A percentile compares a stretch with the other conserved stretches of the same genome.
phyloP scores from a whole-genome alignment of 2,888 invertebrate species.

The Tiliacea aurago region DNA sequence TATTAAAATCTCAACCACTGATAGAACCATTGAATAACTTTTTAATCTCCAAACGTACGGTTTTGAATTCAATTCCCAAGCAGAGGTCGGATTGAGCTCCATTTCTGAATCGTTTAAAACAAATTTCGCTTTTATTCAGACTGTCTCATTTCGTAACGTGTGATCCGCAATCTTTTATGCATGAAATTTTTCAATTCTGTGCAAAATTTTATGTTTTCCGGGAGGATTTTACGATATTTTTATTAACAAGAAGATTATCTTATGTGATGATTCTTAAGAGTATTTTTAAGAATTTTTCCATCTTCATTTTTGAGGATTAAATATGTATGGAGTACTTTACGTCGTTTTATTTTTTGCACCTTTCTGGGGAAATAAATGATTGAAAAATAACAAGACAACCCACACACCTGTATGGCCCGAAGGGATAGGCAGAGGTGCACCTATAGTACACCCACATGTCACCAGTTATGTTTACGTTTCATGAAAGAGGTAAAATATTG shows the following conservation, averaged over 20 bases:
- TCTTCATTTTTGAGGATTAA: not conserved
- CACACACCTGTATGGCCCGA: not conserved
- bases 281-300: not conserved
- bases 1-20: slow-evolving; percentile 30
- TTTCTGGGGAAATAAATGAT: not conserved
- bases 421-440: not conserved
- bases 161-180: slow-evolving; percentile 67
- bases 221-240: slow-evolving; percentile 51
- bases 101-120: slow-evolving; percentile 62
- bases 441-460: not conserved
- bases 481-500: too few species aligned
- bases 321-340: not conserved
- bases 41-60: slow-evolving; percentile 56
- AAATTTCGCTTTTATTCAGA: slow-evolving; percentile 65
- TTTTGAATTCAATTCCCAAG: slow-evolving; percentile 62
- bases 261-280: not conserved
- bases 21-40: slow-evolving; percentile 20
- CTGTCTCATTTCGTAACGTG: slow-evolving; percentile 57
- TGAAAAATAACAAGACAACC: not conserved
- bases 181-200: slow-evolving; percentile 64
- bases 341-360: not conserved
- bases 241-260: slow-evolving; percentile 29
- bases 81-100: slow-evolving; percentile 16
- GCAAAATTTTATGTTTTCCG: slow-evolving; percentile 53
- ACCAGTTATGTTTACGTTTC: too few species aligned